Conservation (phyloP, 2,797 vertebrate genomes). For the Bryconaethiops microstoma region DNA sequence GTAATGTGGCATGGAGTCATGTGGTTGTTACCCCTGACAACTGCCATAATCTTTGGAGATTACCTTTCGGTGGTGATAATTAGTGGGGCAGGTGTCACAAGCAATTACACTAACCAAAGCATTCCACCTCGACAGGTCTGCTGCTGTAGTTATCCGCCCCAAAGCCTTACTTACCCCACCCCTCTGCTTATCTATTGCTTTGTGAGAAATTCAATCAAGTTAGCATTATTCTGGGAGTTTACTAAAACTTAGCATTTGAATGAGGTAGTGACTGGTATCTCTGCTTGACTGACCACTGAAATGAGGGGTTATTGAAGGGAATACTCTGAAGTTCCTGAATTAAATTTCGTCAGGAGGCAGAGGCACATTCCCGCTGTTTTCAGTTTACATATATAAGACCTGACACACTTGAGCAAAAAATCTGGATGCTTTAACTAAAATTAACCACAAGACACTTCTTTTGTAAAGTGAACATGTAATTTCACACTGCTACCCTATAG, state of each 20-base stretch:
- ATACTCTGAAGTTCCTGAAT: slow-evolving; percentile 19
- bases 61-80: slow-evolving; percentile 80
- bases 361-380: slow-evolving; percentile 10
- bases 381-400: background rate
- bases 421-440: background rate
- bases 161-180: slow-evolving; percentile 1
- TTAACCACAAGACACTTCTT: no score
- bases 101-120: slow-evolving; percentile 75
- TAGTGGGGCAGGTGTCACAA: slow-evolving; percentile 79
- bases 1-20: slow-evolving; percentile 46
- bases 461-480: background rate
- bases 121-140: slow-evolving; percentile 70
- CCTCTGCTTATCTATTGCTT: slow-evolving; percentile 64
- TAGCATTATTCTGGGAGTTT: slow-evolving; percentile 71
- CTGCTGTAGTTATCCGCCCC: background rate
- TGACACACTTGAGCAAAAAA: background rate
- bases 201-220: slow-evolving; percentile 74
- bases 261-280: slow-evolving; percentile 62
- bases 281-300: slow-evolving; percentile 56
- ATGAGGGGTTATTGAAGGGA: slow-evolving; percentile 48
- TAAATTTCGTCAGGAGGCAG: slow-evolving; percentile 36
- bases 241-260: slow-evolving; percentile 71
- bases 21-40: slow-evolving; percentile 80
- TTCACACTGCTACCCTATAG: background rate
- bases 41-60: slow-evolving; percentile 83